phyloP scores from a whole-genome alignment of 2,113 vertebrate genomes.

The Aptenodytes patagonicus region DNA sequence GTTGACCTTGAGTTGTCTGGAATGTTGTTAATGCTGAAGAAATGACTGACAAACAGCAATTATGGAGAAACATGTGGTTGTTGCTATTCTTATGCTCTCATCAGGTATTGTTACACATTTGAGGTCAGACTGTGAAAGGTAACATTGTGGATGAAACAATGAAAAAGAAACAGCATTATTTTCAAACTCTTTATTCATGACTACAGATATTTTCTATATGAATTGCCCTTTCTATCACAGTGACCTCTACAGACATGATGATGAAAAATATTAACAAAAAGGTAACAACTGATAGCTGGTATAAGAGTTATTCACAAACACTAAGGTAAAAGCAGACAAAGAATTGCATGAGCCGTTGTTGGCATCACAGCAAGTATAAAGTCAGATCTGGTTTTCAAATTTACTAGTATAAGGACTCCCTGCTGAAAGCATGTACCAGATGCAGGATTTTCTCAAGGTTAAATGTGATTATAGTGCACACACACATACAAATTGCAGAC shows the following conservation, averaged over 20 bases:
- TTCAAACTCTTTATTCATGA: slow-evolving; percentile 33
- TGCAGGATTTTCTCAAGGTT: slow-evolving; percentile 59
- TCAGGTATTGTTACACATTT: slow-evolving; percentile 15
- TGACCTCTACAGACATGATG: slow-evolving; percentile 20
- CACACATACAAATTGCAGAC: slow-evolving; percentile 15
- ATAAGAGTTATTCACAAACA: slow-evolving; percentile 22
- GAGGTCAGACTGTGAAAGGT: slow-evolving; percentile 42
- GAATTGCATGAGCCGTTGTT: slow-evolving; percentile 21
- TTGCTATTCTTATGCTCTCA: slow-evolving; percentile 48
- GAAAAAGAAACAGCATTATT: slow-evolving; percentile 34
- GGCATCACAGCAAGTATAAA: slow-evolving; percentile 46
- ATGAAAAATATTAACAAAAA: slow-evolving; percentile 48
- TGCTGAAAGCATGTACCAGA: slow-evolving; percentile 36
- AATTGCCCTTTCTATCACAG: slow-evolving; percentile 19
- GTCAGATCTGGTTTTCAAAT: slow-evolving; percentile 32
- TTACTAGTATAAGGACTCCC: slow-evolving; percentile 24
- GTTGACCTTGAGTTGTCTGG: slow-evolving; percentile 55
- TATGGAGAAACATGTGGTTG: slow-evolving; percentile 51
- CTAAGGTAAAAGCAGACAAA: slow-evolving; percentile 25
- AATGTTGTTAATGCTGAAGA: slow-evolving; percentile 31
- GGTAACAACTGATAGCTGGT: neutral
- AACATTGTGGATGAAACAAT: slow-evolving; percentile 18
- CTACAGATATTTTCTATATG: neutral
- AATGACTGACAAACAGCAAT: slow-evolving; percentile 59
- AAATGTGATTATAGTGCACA: slow-evolving; percentile 25